Conservation (phyloP, 2,888 invertebrate species). For the Pyrochroa serraticornis region DNA sequence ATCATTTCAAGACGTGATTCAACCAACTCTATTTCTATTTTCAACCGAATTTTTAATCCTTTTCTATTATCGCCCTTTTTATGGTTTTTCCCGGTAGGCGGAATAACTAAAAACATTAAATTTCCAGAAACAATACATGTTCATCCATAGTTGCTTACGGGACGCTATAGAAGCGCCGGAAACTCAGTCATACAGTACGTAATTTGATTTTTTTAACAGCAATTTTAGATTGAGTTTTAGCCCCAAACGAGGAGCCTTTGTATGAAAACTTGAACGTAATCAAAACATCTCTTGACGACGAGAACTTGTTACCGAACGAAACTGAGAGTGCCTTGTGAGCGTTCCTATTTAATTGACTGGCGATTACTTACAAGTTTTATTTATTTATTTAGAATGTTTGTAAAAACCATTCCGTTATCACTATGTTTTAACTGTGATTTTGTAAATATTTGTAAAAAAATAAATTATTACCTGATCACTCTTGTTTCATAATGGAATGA, state of each 20-base stretch:
- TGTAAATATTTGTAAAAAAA: conserved; percentile 6
- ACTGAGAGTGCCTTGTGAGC: conserved; percentile 37
- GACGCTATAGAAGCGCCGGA: conserved; percentile 47
- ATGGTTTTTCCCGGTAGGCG: too few relatives aligned
- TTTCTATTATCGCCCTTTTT: too few relatives aligned
- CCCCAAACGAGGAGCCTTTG: conserved; percentile 37
- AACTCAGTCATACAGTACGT: conserved; percentile 35
- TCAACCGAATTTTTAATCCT: too few relatives aligned
- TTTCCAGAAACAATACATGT: conserved; percentile 56
- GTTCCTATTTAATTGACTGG: neutral
- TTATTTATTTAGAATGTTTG: too few relatives aligned
- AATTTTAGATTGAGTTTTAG: conserved; percentile 16
- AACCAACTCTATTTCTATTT: too few relatives aligned
- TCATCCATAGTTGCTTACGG: conserved; percentile 51
- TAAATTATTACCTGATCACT: conserved; percentile 11
- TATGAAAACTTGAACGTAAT: conserved; percentile 47
- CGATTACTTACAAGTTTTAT: neutral
- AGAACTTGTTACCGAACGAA: conserved; percentile 29
- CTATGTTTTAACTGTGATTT: neutral
- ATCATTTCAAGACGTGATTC: too few relatives aligned
- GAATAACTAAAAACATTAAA: too few relatives aligned
- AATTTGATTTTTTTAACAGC: neutral
- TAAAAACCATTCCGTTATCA: too few relatives aligned
- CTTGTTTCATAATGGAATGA: conserved; percentile 24
- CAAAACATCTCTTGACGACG: conserved; percentile 25